Evolutionary conservation across 2,797 vertebrate genomes (phyloP), one percentile per base, ranked within the genome.

Genomic region (Ctenochaetus hawaiiensis): DNA sequence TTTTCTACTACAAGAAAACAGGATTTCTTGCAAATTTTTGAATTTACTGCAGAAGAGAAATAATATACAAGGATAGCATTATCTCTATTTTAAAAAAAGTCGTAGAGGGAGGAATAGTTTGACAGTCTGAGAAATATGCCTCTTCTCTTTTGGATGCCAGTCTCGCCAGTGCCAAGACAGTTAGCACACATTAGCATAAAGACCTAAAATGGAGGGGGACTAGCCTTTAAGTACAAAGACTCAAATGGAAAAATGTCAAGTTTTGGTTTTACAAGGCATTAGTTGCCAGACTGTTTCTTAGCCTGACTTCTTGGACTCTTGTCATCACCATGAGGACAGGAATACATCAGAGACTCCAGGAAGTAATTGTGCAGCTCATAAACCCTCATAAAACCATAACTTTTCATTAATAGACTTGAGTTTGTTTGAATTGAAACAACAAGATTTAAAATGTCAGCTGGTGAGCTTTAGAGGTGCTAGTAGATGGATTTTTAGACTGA

Each of bases 1-100:
- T 22, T 67, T 75, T 56, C 49, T 2, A 34, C 14, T 62, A 12
- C 20, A 58, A 77, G 26, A 83, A 67, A 72, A 48, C 20, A 58
- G 37, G 49, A 63, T 54, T 37, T 48, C 60, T 53, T 62, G 34
- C 23, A 72, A 70, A 51, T 39, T 73, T 65, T 30, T 7, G 51
- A 67, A 78, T 10, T 78, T 26, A 67, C 48, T 5, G 9, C 66
- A 66, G 9, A 48, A n/a, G 39, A 41, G 54, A 30, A 13, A 34
- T 2, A 6, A 39, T 17, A 67, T 62, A 34, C 1, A 62, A 77
- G 22, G 0, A 41, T 56, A 8, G 48, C 2, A 20, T 57, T 43
- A 37, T 67, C 11, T 41, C 48, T 9, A 20, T 44, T 9, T 52
- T 43, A 16, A 20, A 58, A 43, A 57, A 11, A 37, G 11, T 12